Evolutionary conservation across 2,797 vertebrate genomes (phyloP).

Genomic region (Cyprinella venusta): DNA sequence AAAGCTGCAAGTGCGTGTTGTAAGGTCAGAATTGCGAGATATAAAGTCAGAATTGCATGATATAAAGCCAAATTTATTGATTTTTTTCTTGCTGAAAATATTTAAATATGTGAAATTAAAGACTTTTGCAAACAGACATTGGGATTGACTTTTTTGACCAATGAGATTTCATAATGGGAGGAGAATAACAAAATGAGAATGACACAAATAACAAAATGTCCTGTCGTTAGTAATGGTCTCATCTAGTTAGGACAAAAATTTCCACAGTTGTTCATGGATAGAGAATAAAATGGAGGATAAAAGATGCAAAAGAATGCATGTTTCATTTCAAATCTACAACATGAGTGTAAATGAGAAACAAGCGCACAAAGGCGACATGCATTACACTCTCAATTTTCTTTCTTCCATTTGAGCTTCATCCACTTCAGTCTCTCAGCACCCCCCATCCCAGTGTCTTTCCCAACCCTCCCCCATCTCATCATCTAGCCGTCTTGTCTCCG

Average conservation of each 20-base stretch:
- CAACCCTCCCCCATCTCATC: slow-evolving; percentile 44
- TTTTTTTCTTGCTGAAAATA: background rate
- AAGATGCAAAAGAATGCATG: background rate
- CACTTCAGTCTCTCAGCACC: background rate
- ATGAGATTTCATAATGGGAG: background rate
- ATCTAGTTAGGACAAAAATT: background rate
- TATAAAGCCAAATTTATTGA: too few species aligned
- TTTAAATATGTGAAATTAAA: background rate
- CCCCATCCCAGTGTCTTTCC: slow-evolving; percentile 15
- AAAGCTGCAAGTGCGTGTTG: too few species aligned
- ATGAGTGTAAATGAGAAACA: slow-evolving; percentile 21
- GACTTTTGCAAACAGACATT: background rate
- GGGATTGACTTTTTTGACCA: background rate
- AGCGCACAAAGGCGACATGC: background rate
- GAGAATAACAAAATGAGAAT: too few species aligned
- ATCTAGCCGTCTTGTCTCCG: slow-evolving; percentile 28
- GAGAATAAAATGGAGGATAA: background rate
- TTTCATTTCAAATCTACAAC: slow-evolving; percentile 1
- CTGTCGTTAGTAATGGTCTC: too few species aligned
- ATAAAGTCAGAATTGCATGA: too few species aligned
- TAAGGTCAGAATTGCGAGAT: too few species aligned
- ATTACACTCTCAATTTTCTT: background rate
- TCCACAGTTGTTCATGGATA: background rate
- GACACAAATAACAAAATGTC: background rate
- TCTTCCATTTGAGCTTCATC: background rate